Percentiles rank a stretch among this genome's conserved stretches.
Evolutionary conservation across 1,140 invertebrate genomes (phyloP).

Genomic region (Hetaerina americana): DNA sequence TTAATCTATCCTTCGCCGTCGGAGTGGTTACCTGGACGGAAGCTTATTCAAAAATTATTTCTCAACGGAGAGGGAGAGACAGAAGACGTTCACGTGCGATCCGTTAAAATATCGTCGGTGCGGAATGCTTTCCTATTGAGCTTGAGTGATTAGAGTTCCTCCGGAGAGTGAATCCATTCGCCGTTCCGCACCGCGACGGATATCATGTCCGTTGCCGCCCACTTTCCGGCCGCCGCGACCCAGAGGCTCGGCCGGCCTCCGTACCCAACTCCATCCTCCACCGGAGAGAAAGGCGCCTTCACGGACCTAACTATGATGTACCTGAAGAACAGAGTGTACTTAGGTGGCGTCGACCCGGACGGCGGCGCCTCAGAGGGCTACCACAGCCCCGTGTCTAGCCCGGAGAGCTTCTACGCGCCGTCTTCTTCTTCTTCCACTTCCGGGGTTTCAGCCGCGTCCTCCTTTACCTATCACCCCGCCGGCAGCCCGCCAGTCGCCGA

Average conservation of each 20-base stretch:
- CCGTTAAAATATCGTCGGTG: background rate
- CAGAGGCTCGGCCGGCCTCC: too few relatives aligned
- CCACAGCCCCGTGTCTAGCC: constrained; percentile 17
- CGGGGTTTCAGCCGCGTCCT: background rate
- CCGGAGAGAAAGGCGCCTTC: background rate
- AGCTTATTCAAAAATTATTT: background rate
- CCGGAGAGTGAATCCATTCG: background rate
- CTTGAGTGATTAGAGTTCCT: background rate
- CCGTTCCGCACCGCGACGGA: background rate
- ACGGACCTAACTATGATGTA: background rate
- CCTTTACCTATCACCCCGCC: background rate
- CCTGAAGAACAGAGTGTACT: background rate
- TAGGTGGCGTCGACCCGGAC: constrained; percentile 3
- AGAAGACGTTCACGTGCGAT: background rate
- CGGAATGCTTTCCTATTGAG: background rate
- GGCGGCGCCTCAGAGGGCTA: constrained; percentile 14
- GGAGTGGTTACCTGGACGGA: background rate
- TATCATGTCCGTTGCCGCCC: background rate
- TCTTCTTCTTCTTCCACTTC: constrained; percentile 3
- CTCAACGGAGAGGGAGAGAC: background rate
- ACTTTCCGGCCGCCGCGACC: background rate
- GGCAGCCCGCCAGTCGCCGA: background rate
- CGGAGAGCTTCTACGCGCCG: constrained; percentile 14
- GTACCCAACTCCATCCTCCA: background rate
- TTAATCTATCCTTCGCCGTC: background rate